Evolutionary conservation across 2,113 vertebrate species (phyloP).

Genomic region (Leptobrachium leishanense): DNA sequence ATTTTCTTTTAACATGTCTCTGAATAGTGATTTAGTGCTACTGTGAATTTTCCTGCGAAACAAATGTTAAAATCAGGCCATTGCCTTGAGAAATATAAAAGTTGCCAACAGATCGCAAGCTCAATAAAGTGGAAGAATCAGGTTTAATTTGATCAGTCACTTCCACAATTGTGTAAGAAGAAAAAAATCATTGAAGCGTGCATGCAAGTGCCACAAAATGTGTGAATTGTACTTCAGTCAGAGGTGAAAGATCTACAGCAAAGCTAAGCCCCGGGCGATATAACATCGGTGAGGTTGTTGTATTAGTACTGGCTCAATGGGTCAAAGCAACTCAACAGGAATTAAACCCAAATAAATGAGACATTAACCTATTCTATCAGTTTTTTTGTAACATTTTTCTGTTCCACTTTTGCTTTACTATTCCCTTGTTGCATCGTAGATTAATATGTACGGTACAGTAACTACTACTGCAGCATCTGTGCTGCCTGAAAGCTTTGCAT

Average conservation of each 20-base stretch:
- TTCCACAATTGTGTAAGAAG: background rate
- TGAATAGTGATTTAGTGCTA: no score
- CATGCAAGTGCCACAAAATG: background rate
- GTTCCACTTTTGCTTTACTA: background rate
- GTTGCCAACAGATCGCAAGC: background rate
- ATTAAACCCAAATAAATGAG: slow-evolving; percentile 3
- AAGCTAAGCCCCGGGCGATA: background rate
- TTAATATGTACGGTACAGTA: slow-evolving; percentile 14
- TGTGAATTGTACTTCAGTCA: background rate
- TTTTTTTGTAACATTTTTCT: slow-evolving; percentile 11
- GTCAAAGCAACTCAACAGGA: slow-evolving; percentile 15
- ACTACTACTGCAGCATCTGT: slow-evolving; percentile 18
- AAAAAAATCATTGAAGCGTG: background rate
- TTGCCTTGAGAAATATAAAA: background rate
- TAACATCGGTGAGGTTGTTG: background rate
- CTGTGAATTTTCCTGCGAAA: no score
- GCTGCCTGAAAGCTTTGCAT: slow-evolving; percentile 10
- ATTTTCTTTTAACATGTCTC: no score
- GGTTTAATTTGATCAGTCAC: background rate
- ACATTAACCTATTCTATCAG: background rate
- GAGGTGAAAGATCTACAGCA: background rate
- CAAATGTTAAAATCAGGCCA: no score
- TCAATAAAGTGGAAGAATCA: background rate
- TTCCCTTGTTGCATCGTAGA: slow-evolving; percentile 25
- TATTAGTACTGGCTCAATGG: slow-evolving; percentile 21